Base-by-base conservation (phyloP, 2,797 vertebrate species). In the Lacerta viridis region DNA sequence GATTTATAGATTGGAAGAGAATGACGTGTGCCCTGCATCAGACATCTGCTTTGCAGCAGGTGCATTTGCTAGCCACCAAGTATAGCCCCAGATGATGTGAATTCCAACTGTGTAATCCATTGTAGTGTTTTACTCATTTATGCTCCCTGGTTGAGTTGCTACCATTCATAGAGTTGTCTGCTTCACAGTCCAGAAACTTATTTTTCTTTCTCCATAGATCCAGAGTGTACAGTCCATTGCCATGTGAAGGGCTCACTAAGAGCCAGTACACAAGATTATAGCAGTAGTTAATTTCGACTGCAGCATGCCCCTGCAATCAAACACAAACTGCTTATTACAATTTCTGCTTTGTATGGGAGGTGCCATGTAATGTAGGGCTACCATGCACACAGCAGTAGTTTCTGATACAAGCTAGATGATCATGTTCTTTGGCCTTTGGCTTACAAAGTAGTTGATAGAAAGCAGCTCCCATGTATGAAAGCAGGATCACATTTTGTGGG, bases 1-100 rank as follows among this genome's bases (percentile, higher is more conserved):
- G 82, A 92, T 95, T 95, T 95, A 92, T 90, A 33, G 91, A 50
- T 89, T 77, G 86, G 85, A 93, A 92, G 80, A 55, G 89, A 41
- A 69, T 78, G 79, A 5, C 7, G 29, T 46, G 68, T 0, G 66
- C 91, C 92, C 79, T 81, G 87, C 75, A 87, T 66, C 87, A 61
- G 88, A 76, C 89, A 80, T 59, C 90, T 89, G 89, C 55, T 46
- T 7, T 9, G 90, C 64, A 91, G 92, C 91, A 96, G 93, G 94
- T 96, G 92, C 69, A 0, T 90, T 61, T 90, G 20, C 79, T 89
- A 89, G 78, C 91, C 88, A 89, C 71, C 10, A 77, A 86, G 50
- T 69, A 75, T 81, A 68, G 78, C 66, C 61, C 46, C 29, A 89
- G 87, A 66, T 39, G 71, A 36, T 87, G 68, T 89, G 66, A 82